Evolutionary conservation across 2,797 vertebrate species (phyloP).

Genomic region (Gymnodraco acuticeps): DNA sequence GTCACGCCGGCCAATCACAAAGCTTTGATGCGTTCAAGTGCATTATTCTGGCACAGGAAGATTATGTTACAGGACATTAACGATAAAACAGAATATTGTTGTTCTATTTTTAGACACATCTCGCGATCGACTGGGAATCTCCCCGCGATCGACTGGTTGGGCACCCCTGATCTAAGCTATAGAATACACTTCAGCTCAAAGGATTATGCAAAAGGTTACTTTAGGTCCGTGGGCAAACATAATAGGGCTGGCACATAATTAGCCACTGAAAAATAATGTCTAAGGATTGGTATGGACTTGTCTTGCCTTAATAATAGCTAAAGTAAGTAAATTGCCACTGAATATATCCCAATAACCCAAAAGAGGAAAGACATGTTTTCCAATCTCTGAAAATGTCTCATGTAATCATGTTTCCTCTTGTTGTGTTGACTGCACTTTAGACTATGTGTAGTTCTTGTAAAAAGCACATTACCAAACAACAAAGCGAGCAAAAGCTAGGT

Average conservation of each 20-base stretch:
- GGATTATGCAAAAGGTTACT: conserved; percentile 27
- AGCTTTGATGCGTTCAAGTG: too few relatives aligned
- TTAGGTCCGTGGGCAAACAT: conserved; percentile 28
- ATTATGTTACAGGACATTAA: too few relatives aligned
- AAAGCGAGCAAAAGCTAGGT: conserved; percentile 53
- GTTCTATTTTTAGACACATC: too few relatives aligned
- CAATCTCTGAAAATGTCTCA: too few relatives aligned
- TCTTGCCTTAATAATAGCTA: conserved; percentile 6
- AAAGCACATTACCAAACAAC: conserved; percentile 14
- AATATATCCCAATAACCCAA: background rate
- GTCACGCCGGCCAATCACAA: too few relatives aligned
- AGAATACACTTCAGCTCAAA: conserved; percentile 32
- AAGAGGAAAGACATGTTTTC: background rate
- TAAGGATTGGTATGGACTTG: background rate
- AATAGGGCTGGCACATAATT: conserved; percentile 33
- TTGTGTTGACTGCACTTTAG: background rate
- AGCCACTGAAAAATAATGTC: conserved; percentile 17
- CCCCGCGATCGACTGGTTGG: too few relatives aligned
- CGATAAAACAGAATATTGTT: too few relatives aligned
- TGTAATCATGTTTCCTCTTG: background rate
- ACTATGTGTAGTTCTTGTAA: conserved; percentile 3
- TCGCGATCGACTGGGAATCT: too few relatives aligned
- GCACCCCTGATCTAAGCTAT: too few relatives aligned
- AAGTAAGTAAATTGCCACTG: background rate
- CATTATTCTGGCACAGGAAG: too few relatives aligned